Evolutionary conservation across 2,888 invertebrate species (phyloP).

Genomic region (Ceraclea dissimilis): DNA sequence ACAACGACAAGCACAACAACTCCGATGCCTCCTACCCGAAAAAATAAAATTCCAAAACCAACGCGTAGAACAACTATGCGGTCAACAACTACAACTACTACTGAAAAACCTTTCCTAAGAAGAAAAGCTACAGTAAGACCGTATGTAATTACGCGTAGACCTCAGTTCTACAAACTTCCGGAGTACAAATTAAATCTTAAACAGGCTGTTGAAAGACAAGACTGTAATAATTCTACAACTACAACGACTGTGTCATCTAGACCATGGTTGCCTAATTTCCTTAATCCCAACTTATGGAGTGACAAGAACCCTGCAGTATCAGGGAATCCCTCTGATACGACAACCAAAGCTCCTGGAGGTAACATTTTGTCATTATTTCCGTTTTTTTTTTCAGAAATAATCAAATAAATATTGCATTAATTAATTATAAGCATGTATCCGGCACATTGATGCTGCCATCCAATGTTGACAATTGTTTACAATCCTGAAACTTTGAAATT

Average conservation of each 20-base stretch:
- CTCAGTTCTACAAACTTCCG: background rate
- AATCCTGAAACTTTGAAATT: no score
- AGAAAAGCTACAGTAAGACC: background rate
- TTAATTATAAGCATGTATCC: no score
- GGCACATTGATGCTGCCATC: no score
- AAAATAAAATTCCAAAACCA: background rate
- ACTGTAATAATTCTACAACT: background rate
- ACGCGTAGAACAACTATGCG: background rate
- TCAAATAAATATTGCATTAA: no score
- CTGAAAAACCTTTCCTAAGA: background rate
- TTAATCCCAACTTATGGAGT: background rate
- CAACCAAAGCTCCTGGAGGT: conserved; percentile 17
- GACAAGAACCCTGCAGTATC: background rate
- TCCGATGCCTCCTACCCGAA: background rate
- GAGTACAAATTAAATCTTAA: background rate
- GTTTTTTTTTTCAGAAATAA: background rate
- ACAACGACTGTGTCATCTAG: background rate
- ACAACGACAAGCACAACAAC: conserved; percentile 11
- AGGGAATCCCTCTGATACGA: background rate
- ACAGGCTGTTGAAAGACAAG: background rate
- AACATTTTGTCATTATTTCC: background rate
- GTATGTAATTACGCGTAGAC: background rate
- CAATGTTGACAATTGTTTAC: no score
- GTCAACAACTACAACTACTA: background rate
- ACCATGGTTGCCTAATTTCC: background rate